These are phyloP conservation scores for Sylvicola fuscatus DNA, from an alignment of 2,888 invertebrate genomes.

Conservation along the genomic window DNA sequence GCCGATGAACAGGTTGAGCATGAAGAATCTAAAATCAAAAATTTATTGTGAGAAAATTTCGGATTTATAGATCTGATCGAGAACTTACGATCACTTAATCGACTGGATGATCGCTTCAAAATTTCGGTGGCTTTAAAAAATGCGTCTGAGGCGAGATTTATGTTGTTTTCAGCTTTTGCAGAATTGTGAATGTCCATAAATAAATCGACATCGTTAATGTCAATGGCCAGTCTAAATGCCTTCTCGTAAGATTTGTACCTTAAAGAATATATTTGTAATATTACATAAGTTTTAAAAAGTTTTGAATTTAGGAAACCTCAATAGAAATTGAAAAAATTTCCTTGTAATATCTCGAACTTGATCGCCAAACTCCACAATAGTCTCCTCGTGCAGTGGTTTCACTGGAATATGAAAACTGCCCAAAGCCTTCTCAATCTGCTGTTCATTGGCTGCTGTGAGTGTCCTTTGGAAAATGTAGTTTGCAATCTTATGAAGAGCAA, in stretches of 20 bases:
- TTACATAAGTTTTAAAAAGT: no score
- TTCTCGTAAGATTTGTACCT: conserved; percentile 56
- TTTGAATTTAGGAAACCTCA: conserved; percentile 45
- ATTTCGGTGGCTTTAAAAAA: conserved; percentile 39
- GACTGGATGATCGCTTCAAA: conserved; percentile 18
- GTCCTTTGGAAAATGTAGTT: conserved; percentile 31
- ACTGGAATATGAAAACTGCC: conserved; percentile 60
- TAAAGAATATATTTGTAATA: conserved; percentile 5
- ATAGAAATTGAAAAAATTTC: conserved; percentile 67
- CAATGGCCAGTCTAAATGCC: conserved; percentile 67
- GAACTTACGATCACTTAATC: conserved; percentile 21
- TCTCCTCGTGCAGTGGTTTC: conserved; percentile 40
- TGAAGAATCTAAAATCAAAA: conserved; percentile 40
- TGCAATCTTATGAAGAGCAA: conserved; percentile 49
- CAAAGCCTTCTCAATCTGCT: conserved; percentile 51
- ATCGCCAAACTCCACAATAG: conserved; percentile 52
- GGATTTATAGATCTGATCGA: no score
- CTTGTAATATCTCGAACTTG: conserved; percentile 65
- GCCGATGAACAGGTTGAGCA: conserved; percentile 35
- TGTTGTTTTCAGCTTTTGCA: conserved; percentile 37
- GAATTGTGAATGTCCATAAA: conserved; percentile 67
- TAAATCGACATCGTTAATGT: conserved; percentile 67
- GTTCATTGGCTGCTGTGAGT: conserved; percentile 23
- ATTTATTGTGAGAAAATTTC: no score
- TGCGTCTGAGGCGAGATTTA: conserved; percentile 46